Conservation (phyloP, 2,797 vertebrate genomes). For the Mionectes olivaceus region DNA sequence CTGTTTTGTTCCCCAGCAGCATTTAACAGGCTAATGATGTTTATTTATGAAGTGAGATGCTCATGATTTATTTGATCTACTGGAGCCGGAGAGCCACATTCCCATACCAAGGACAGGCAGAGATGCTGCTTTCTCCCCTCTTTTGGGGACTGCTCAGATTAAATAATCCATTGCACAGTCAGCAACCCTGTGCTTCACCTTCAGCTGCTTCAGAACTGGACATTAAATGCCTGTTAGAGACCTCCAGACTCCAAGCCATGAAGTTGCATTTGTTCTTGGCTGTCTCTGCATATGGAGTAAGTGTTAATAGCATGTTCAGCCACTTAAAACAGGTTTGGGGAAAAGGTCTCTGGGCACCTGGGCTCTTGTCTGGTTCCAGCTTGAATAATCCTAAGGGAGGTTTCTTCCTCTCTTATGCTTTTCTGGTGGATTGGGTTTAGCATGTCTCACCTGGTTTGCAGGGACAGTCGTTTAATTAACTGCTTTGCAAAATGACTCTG, state of each 20-base stretch:
- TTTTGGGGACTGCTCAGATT: background rate
- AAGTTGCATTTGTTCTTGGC: constrained; percentile 15
- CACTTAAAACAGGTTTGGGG: constrained; percentile 4
- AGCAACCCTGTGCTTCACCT: background rate
- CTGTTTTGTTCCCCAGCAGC: background rate
- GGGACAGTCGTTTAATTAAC: constrained; percentile 16
- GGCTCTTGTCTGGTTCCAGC: background rate
- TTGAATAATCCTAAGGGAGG: background rate
- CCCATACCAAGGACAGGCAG: constrained; percentile 20
- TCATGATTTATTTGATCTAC: constrained; percentile 54
- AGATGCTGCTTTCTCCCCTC: background rate
- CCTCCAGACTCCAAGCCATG: background rate
- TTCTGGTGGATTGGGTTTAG: background rate
- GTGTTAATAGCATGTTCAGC: background rate
- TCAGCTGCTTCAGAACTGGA: background rate
- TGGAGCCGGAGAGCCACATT: background rate
- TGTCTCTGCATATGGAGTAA: background rate
- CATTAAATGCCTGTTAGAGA: background rate
- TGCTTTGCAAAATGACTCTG: background rate
- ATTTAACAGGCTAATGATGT: constrained; percentile 30
- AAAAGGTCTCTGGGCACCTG: background rate
- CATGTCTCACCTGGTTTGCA: background rate
- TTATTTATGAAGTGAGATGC: constrained; percentile 61
- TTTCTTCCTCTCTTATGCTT: background rate
- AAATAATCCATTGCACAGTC: background rate